Evolutionary conservation across 1,140 invertebrate genomes (phyloP).

Genomic region (Drosophila sechellia): DNA sequence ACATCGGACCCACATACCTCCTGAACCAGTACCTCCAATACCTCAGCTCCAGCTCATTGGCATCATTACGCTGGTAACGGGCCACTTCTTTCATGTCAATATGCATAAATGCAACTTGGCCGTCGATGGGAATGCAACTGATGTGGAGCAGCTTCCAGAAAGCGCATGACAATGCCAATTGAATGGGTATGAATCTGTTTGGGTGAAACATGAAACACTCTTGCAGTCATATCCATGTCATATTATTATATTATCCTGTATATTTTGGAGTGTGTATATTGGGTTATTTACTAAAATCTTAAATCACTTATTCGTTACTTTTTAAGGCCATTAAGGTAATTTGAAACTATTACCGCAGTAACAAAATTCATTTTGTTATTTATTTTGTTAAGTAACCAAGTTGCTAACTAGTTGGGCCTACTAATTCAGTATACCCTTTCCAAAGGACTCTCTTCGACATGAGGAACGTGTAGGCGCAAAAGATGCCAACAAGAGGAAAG

Average conservation of each 20-base stretch:
- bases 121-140: constrained; percentile 31
- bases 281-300: too few species aligned
- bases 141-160: constrained; percentile 69
- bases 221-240: not conserved
- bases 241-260: not conserved
- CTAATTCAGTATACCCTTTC: constrained; percentile 12
- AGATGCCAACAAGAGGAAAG: constrained; percentile 52
- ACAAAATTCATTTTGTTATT: not conserved
- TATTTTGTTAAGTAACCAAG: too few species aligned
- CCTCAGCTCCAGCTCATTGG: constrained; percentile 6
- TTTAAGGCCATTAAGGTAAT: not conserved
- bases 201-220: not conserved
- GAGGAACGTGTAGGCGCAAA: constrained; percentile 56
- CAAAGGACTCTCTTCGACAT: constrained; percentile 2
- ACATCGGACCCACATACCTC: constrained; percentile 54
- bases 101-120: constrained; percentile 64
- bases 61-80: constrained; percentile 42
- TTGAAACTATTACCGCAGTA: not conserved
- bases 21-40: constrained; percentile 16
- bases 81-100: constrained; percentile 75
- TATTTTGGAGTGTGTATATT: too few species aligned
- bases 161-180: constrained; percentile 20
- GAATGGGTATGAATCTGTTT: not conserved
- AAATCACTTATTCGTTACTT: not conserved
- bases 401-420: not conserved